A percentile compares a stretch with the other conserved stretches of the same genome.
These are phyloP conservation scores for Zaprionus lineosus DNA, from an alignment of 2,888 invertebrate genomes.

Conservation along the genomic window DNA sequence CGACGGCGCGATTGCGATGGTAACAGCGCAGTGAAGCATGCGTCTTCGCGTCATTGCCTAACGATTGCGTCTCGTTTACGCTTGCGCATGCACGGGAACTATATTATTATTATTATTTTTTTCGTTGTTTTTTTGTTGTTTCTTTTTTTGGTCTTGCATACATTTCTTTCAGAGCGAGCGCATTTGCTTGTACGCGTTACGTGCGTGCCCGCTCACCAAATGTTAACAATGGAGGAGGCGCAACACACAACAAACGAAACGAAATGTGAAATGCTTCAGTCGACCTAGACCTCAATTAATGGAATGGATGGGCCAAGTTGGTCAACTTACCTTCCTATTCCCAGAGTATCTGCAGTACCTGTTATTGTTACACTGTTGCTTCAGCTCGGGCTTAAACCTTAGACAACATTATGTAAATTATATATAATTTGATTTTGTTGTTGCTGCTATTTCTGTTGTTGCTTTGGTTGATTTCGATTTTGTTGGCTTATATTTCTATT, in stretches of 20 bases:
- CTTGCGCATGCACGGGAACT: constrained; percentile 41
- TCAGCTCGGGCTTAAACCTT: constrained; percentile 35
- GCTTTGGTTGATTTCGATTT: not conserved
- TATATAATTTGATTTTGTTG: constrained; percentile 36
- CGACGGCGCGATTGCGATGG: constrained; percentile 1
- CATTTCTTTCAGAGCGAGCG: too few relatives aligned
- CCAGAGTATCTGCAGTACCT: not conserved
- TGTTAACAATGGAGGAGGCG: constrained; percentile 62
- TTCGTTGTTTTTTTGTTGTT: constrained; percentile 1
- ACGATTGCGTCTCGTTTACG: constrained; percentile 48
- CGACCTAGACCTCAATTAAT: constrained; percentile 82
- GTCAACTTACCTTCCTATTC: constrained; percentile 29
- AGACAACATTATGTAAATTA: constrained; percentile 73
- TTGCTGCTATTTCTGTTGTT: constrained; percentile 9
- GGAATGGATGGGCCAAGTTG: constrained; percentile 69
- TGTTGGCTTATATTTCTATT: constrained; percentile 19
- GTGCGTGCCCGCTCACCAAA: constrained; percentile 55
- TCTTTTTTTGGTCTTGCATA: not conserved
- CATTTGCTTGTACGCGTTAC: constrained; percentile 2
- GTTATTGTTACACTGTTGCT: constrained; percentile 38
- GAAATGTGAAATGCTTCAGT: constrained; percentile 76
- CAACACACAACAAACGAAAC: constrained; percentile 75
- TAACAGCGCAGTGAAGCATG: constrained; percentile 65
- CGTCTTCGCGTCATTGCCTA: constrained; percentile 47
- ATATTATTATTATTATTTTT: not conserved